Evolutionary conservation across 2,797 vertebrate genomes (phyloP).

Genomic region (Amphiprion clarkii): DNA sequence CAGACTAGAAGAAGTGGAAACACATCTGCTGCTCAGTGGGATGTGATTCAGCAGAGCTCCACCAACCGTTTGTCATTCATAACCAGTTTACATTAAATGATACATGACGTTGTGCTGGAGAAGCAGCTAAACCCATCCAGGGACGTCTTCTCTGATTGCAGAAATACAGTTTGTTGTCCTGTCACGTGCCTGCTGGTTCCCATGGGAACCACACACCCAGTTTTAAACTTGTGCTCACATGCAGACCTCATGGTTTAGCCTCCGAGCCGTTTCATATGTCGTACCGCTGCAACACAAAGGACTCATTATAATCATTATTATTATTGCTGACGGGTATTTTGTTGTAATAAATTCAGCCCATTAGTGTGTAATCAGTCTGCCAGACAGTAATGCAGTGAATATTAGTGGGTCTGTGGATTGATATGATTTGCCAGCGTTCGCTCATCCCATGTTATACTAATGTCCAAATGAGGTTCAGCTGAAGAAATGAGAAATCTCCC

Average conservation of each 20-base stretch:
- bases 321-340: neutral
- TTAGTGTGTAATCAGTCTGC: too few species aligned
- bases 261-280: neutral
- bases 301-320: neutral
- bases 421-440: too few species aligned
- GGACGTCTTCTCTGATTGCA: neutral
- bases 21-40: neutral
- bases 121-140: neutral
- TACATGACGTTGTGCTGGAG: neutral
- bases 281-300: neutral
- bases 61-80: neutral
- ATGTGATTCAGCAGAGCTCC: neutral
- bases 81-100: neutral
- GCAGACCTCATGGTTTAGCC: neutral
- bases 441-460: too few species aligned
- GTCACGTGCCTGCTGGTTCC: neutral
- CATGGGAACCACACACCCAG: neutral
- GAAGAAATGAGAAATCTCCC: neutral
- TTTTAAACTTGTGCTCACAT: slow-evolving; percentile 2
- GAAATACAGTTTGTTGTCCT: neutral
- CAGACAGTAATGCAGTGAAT: too few species aligned
- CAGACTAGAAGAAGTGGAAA: neutral
- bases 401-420: too few species aligned
- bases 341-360: too few species aligned
- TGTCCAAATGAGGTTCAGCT: too few species aligned